Conservation (phyloP, 1,140 invertebrate species). For the Cotesia typhae region DNA sequence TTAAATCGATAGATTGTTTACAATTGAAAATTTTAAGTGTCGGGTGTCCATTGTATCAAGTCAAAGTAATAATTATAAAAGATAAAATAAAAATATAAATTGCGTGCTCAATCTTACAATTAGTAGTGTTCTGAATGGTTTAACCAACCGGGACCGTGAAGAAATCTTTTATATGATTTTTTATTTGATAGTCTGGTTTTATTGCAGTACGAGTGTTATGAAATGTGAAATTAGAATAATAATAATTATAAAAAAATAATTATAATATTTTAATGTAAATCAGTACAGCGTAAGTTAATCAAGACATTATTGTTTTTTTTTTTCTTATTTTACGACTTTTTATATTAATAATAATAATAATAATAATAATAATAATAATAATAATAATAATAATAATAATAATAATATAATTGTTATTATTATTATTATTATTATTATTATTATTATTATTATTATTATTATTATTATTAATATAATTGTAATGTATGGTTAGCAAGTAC, state of each 20-base stretch:
- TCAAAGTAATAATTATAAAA: neutral
- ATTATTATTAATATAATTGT: slow-evolving; percentile 11
- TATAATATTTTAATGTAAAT: slow-evolving; percentile 2
- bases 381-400: too few relatives aligned
- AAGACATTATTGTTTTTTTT: neutral
- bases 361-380: neutral
- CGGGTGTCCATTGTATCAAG: too few relatives aligned
- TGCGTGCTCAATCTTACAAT: slow-evolving; percentile 57
- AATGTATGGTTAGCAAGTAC: neutral
- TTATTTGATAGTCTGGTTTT: neutral
- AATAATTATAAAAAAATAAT: neutral
- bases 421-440: too few relatives aligned
- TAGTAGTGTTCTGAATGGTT: slow-evolving; percentile 42
- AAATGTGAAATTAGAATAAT: too few relatives aligned
- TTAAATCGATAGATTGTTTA: too few relatives aligned
- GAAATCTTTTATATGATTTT: neutral
- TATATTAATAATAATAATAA: too few relatives aligned
- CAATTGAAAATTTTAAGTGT: too few relatives aligned
- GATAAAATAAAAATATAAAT: slow-evolving; percentile 26
- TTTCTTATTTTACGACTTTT: too few relatives aligned
- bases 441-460: neutral
- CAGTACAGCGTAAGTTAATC: neutral
- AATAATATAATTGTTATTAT: too few relatives aligned
- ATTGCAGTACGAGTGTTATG: neutral
- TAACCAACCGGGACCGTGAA: slow-evolving; percentile 19